Evolutionary conservation across 2,113 vertebrate species (phyloP), one percentile per base, ranked within the genome.

Genomic region (Larimichthys polyactis): DNA sequence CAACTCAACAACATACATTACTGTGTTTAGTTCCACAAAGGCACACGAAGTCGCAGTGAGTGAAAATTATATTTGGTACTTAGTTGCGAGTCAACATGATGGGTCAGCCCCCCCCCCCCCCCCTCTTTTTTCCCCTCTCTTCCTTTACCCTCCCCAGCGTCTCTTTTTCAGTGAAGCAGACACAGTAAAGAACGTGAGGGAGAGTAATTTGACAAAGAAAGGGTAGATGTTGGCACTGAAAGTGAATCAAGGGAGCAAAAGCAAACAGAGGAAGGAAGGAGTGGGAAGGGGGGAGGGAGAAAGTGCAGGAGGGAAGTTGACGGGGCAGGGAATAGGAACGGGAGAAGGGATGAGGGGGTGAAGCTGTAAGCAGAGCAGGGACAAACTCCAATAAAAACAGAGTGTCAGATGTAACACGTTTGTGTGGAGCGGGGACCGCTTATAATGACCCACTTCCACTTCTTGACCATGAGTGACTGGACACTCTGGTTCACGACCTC

Each of bases 181-280:
- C 58, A 74, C 73, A 76, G 85, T 84, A 80, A 84, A 85, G 78
- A 85, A 85, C 83, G 81, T 8, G 75, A 74, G 70, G 40, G 78
- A 86, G 90, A 86, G 75, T 78, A 40, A 86, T 87, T 87, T 86
- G 63, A 90, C 75, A 92, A 87, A 92, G 78, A 91, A 87, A 91
- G 87, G 78, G 75, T 71, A 91, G 74, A 92, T 86, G 75, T 84
- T 93, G 88, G 91, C 89, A 88, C 79, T 64, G 60, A 92, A 92
- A 93, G 86, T 89, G 91, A 92, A 92, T 92, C 92, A 89, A 89
- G 90, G 89, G 92, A 92, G 92, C 89, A 91, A 93, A 93, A 89
- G 93, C 89, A 94, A 93, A 94, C 92, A 94, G 87, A 91, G 91
- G 92, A 93, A 94, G 92, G 93, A 93, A 95, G 83, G 90, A 91